Conservation (phyloP, 1,140 invertebrate species). For the Stenopsyche tienmushanensis region DNA sequence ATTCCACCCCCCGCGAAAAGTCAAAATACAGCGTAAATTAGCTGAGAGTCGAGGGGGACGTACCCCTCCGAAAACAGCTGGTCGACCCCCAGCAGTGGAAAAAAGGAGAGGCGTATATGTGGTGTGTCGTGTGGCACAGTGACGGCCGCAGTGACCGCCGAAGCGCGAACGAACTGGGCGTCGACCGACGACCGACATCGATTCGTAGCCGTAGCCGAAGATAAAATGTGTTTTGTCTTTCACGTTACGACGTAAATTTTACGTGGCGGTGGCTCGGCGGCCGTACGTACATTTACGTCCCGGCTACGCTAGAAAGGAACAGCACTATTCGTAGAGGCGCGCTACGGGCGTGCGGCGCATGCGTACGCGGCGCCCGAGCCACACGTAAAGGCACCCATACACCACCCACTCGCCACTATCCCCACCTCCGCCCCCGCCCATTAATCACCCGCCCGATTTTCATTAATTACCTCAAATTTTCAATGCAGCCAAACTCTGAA, state of each 20-base stretch:
- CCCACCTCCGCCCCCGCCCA: too few species aligned
- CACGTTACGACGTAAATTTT: background rate
- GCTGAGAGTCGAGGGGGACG: background rate
- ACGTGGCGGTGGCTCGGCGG: background rate
- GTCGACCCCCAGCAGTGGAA: background rate
- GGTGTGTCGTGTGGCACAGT: background rate
- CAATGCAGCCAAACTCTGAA: too few species aligned
- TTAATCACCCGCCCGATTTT: too few species aligned
- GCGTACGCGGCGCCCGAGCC: too few species aligned
- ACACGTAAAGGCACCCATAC: too few species aligned
- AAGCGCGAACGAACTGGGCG: background rate
- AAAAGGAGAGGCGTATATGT: background rate
- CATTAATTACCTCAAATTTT: too few species aligned
- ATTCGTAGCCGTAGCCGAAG: conserved; percentile 13
- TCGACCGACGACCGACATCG: conserved; percentile 14
- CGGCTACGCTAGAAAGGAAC: background rate
- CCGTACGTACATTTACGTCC: background rate
- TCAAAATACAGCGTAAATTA: conserved; percentile 31
- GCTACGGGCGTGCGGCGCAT: too few species aligned
- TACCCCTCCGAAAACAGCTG: background rate
- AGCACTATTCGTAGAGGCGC: too few species aligned
- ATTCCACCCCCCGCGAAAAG: conserved; percentile 22
- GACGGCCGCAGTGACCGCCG: background rate
- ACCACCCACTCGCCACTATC: too few species aligned
- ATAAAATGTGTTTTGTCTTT: conserved; percentile 7